Percentiles rank a stretch among this genome's conserved stretches.
Conservation (phyloP, 1,140 invertebrate genomes). For the Cherax destructor region DNA sequence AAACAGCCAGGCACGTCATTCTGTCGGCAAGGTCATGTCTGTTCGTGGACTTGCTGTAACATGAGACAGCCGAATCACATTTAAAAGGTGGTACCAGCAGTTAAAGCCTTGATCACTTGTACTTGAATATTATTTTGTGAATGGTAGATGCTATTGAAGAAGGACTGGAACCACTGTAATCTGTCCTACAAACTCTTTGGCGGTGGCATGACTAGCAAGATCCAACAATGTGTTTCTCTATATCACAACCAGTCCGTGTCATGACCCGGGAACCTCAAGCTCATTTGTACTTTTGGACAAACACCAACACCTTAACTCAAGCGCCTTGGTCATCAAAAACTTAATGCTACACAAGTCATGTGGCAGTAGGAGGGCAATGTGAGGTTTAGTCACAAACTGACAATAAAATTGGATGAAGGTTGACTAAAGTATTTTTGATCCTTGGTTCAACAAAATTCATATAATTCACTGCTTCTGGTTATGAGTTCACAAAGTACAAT, state of each 20-base stretch:
- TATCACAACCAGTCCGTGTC: conserved; percentile 69
- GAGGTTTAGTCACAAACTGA: conserved; percentile 38
- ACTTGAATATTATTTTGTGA: conserved; percentile 54
- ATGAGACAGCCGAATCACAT: conserved; percentile 40
- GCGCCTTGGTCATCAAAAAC: conserved; percentile 60
- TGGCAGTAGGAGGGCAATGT: conserved; percentile 61
- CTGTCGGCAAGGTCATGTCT: conserved; percentile 47
- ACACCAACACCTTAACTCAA: conserved; percentile 59
- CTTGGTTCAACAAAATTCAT: conserved; percentile 48
- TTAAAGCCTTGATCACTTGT: conserved; percentile 64
- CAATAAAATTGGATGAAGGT: conserved; percentile 50
- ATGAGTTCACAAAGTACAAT: conserved; percentile 4
- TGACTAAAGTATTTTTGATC: conserved; percentile 53
- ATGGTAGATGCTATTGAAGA: conserved; percentile 60
- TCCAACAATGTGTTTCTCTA: conserved; percentile 68
- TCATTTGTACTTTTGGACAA: conserved; percentile 66
- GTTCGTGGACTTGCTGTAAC: conserved; percentile 49
- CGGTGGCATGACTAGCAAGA: conserved; percentile 68
- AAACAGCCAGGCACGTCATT: conserved; percentile 55
- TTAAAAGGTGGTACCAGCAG: conserved; percentile 53
- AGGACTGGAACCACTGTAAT: conserved; percentile 59
- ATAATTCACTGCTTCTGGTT: conserved; percentile 12
- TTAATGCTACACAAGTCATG: conserved; percentile 62
- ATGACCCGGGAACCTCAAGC: conserved; percentile 65
- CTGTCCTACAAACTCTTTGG: conserved; percentile 66